Percentiles rank a stretch among this genome's conserved stretches.
Evolutionary conservation across 2,888 invertebrate species (phyloP).

Genomic region (Syrphus vitripennis): DNA sequence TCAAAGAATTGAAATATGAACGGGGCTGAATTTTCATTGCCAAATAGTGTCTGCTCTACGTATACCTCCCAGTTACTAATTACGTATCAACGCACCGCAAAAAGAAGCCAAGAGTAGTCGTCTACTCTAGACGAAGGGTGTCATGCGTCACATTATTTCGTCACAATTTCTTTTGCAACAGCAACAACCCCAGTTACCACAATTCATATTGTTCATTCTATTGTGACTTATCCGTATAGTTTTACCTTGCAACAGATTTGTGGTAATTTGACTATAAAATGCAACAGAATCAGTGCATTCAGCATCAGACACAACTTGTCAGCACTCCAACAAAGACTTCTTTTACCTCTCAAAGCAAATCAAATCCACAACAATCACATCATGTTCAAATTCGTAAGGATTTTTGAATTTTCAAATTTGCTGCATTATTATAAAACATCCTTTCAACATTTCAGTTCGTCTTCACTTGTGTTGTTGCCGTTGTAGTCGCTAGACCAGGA

Average conservation of each 20-base stretch:
- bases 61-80: too few species aligned
- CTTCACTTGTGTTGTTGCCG: conserved; percentile 43
- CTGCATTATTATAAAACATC: background rate
- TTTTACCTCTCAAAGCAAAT: background rate
- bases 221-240: background rate
- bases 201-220: background rate
- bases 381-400: conserved; percentile 65
- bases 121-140: background rate
- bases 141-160: background rate
- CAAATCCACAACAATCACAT: background rate
- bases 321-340: conserved; percentile 16
- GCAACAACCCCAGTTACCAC: background rate
- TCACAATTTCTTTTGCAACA: conserved; percentile 24
- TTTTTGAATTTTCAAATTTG: background rate
- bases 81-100: too few species aligned
- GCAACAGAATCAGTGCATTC: background rate
- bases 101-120: background rate
- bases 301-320: conserved; percentile 45
- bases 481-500: conserved; percentile 40
- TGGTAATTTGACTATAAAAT: background rate
- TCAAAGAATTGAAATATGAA: background rate
- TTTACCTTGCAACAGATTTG: background rate
- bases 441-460: conserved; percentile 17
- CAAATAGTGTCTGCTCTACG: background rate
- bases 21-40: background rate